Percentiles rank a stretch among this genome's conserved stretches.
Evolutionary conservation across 2,113 vertebrate species (phyloP).

Genomic region (Erythrocercus mccallii): DNA sequence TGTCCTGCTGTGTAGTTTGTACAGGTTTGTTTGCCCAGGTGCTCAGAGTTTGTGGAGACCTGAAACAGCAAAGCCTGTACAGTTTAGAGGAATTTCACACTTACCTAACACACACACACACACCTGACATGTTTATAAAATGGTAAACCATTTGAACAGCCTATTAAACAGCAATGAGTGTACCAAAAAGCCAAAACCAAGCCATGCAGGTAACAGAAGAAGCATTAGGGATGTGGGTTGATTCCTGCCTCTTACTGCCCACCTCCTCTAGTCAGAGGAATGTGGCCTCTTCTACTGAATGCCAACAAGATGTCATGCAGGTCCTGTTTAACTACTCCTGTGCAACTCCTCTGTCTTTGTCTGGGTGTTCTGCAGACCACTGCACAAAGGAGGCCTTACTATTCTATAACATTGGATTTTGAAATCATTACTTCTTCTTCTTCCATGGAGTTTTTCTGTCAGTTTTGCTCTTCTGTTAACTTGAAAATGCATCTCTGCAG

Average conservation of each 20-base stretch:
- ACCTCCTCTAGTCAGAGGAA: neutral
- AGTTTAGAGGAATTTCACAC: neutral
- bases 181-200: neutral
- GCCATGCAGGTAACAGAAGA: neutral
- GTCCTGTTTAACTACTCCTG: neutral
- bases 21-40: neutral
- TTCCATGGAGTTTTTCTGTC: neutral
- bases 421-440: neutral
- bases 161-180: neutral
- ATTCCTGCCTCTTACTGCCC: neutral
- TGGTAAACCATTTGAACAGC: neutral
- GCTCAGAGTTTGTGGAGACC: rapidly evolving
- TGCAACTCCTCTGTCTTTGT: neutral
- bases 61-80: neutral
- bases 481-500: neutral
- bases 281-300: neutral
- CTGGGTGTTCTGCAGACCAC: neutral
- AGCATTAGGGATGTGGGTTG: neutral
- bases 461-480: neutral
- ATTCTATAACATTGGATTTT: neutral
- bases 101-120: neutral
- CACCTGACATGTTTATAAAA: neutral
- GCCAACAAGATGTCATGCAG: neutral
- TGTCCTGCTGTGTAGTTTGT: neutral
- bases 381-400: neutral